phyloP scores from a whole-genome alignment of 1,140 invertebrate species.

The Leptinotarsa defecta region DNA sequence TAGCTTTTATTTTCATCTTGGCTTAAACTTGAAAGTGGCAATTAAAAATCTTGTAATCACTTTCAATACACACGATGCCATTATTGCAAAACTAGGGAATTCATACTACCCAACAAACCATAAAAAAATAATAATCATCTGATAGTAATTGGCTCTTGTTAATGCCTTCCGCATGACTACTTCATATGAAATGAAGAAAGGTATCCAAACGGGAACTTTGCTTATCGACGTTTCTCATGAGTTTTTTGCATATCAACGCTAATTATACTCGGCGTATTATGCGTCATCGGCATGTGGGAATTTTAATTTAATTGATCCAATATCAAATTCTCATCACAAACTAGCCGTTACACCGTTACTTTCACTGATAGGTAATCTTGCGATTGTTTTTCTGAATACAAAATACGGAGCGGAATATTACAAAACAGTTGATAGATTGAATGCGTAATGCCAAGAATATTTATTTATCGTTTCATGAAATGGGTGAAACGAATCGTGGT shows the following conservation, averaged over 20 bases:
- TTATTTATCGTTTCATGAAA: background rate
- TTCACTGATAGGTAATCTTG: background rate
- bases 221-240: background rate
- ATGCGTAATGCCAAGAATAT: background rate
- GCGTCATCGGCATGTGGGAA: background rate
- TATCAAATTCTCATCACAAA: background rate
- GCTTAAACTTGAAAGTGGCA: no score
- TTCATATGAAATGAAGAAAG: background rate
- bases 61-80: no score
- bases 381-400: background rate
- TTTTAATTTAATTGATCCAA: slow-evolving; percentile 9
- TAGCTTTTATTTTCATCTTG: no score
- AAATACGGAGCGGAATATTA: slow-evolving; percentile 1
- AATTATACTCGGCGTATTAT: background rate
- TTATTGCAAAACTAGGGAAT: no score
- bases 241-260: background rate
- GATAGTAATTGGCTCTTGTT: no score
- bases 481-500: no score
- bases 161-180: no score
- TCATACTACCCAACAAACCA: no score
- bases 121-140: no score
- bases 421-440: slow-evolving; percentile 2
- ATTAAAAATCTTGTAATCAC: no score
- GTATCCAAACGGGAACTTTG: slow-evolving; percentile 5
- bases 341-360: slow-evolving; percentile 5